Conservation (phyloP, 1,140 invertebrate species). For the Solen grandis region DNA sequence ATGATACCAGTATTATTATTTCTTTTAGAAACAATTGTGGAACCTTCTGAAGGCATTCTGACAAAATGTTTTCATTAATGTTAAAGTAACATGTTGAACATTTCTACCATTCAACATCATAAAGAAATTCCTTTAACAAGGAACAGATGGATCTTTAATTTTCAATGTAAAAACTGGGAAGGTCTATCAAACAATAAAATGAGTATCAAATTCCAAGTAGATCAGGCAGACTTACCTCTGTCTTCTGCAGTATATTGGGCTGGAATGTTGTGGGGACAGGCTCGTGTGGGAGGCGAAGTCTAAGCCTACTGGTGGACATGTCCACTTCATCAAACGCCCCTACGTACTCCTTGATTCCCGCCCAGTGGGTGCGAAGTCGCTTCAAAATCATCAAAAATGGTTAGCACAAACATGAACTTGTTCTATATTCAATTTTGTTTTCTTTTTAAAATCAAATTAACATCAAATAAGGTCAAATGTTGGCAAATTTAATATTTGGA, state of each 20-base stretch:
- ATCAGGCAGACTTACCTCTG: too few species aligned
- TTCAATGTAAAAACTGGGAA: too few species aligned
- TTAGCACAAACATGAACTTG: neutral
- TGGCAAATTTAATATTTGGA: neutral
- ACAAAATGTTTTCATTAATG: too few species aligned
- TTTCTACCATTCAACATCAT: too few species aligned
- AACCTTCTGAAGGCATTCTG: too few species aligned
- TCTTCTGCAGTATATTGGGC: constrained; percentile 78
- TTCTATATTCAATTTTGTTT: neutral
- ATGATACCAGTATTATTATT: too few species aligned
- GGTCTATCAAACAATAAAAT: too few species aligned
- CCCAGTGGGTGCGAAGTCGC: constrained; percentile 84
- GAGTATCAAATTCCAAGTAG: too few species aligned
- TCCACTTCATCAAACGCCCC: constrained; percentile 87
- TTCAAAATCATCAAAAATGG: constrained; percentile 52
- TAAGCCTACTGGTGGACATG: constrained; percentile 87
- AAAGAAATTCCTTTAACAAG: too few species aligned
- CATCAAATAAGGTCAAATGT: neutral
- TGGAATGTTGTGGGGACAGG: constrained; percentile 70
- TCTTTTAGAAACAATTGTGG: too few species aligned
- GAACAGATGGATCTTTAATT: too few species aligned
- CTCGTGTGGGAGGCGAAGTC: constrained; percentile 82
- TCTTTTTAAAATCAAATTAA: neutral
- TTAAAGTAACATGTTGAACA: too few species aligned
- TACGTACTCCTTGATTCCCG: constrained; percentile 83